phyloP scores from a whole-genome alignment of 2,113 vertebrate genomes.

The Erythrolamprus reginae region DNA sequence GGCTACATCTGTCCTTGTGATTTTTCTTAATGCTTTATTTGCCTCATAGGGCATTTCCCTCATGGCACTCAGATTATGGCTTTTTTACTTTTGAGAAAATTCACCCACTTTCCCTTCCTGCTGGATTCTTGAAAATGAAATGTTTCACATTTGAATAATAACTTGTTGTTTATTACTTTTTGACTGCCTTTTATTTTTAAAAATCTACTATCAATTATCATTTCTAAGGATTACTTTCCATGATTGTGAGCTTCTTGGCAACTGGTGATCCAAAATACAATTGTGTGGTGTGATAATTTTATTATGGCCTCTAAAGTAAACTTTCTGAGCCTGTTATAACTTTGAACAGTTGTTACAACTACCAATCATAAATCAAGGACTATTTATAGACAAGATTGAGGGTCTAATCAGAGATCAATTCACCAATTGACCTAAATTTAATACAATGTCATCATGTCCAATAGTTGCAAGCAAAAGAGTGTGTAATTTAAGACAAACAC shows the following conservation, averaged over 20 bases:
- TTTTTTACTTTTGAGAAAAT: background rate
- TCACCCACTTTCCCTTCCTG: background rate
- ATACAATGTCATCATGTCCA: background rate
- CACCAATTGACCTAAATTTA: background rate
- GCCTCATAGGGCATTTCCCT: background rate
- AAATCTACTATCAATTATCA: background rate
- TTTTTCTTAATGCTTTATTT: background rate
- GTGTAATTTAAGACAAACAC: background rate
- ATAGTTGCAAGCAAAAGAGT: background rate
- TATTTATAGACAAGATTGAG: background rate
- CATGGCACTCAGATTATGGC: background rate
- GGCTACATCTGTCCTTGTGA: background rate
- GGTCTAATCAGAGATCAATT: background rate
- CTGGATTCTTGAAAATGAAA: background rate
- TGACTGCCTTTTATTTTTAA: background rate
- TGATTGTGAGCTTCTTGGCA: background rate
- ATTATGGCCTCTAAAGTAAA: background rate
- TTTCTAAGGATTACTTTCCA: background rate
- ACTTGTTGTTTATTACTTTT: background rate
- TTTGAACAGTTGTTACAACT: background rate
- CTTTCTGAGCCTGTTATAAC: background rate
- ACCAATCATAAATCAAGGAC: background rate
- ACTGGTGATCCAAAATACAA: background rate
- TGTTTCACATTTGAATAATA: background rate
- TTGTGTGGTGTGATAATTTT: background rate